Base-by-base conservation (phyloP, 2,888 invertebrate genomes). In the Caenorhabditis wallacei region DNA sequence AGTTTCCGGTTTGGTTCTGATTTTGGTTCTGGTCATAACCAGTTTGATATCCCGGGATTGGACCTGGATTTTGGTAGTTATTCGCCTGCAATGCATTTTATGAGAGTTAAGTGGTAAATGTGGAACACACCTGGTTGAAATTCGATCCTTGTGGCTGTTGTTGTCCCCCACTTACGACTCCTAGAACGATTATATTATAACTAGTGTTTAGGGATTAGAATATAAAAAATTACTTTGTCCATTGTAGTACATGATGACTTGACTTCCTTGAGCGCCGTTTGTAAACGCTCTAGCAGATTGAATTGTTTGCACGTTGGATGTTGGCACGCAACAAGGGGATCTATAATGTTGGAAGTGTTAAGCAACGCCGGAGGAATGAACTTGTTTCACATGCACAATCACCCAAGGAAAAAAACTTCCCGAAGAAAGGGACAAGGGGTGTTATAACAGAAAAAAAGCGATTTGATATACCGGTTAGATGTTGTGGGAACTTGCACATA, bases 61-160 rank as follows among this genome's bases (percentile, higher is more conserved):
- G 69, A 10, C 83, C 83, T 1, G 83, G 83, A 64, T 80, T 83
- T 64, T 83, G 83, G 51, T 83, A 83, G 75, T 75, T 83, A 26
- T n/a, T 53, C 30, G 51, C 51, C 37, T 56, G 68, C 24, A 53
- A 43, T 56, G 24, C 43, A 40, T 35, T 53, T 59, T 69, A 20
- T 51, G 26, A 46, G 43, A 8, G 11, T 13, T 1, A 11, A 16
- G 37, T 4, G n/a, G 4, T 10, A 56, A 48, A 20, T 46, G 37
- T 57, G 48, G 53, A 79, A 48, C 63, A 24, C 59, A 82, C 82
- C 78, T 71, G 72, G 51, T 66, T 74, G 74, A 53, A 82, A 82
- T 68, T 68, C 43, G 82, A 82, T 57, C 59, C 66, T 24, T 40
- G 53, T 13, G 30, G 79, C 37, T 48, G 71, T 46, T 56, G 63